Evolutionary conservation across 2,113 vertebrate species (phyloP).

Genomic region (Tetrax tetrax): DNA sequence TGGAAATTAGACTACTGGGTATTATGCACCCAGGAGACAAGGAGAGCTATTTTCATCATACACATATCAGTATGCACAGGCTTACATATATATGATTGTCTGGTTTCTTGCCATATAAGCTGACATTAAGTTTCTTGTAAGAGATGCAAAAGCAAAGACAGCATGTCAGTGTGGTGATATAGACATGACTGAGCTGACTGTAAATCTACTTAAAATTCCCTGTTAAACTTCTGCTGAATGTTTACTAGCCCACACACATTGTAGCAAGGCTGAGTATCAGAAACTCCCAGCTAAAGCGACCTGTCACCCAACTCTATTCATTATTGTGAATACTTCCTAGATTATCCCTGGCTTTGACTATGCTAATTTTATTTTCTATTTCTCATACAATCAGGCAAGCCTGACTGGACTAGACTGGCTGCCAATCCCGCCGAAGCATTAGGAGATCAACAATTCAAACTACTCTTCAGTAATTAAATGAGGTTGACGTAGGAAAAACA

Average conservation of each 20-base stretch:
- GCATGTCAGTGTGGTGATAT: neutral
- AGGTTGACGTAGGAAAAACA: neutral
- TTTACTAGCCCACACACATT: constrained; percentile 49
- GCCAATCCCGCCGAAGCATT: neutral
- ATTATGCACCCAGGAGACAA: neutral
- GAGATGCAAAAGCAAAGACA: constrained; percentile 11
- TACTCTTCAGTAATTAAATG: constrained; percentile 29
- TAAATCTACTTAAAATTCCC: constrained; percentile 43
- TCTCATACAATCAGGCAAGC: constrained; percentile 10
- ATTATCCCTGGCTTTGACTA: constrained; percentile 33
- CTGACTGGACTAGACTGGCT: constrained; percentile 17
- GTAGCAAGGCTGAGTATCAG: neutral
- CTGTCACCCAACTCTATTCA: constrained; percentile 33
- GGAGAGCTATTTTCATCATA: neutral
- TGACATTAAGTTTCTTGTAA: neutral
- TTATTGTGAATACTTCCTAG: constrained; percentile 42
- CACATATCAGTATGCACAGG: neutral
- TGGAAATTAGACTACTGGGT: neutral
- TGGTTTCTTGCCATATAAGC: neutral
- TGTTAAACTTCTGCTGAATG: constrained; percentile 37
- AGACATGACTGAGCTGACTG: constrained; percentile 33
- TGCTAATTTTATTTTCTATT: constrained; percentile 55
- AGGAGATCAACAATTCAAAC: constrained; percentile 11
- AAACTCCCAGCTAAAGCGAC: neutral
- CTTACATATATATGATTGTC: neutral